Base-by-base conservation (phyloP, 2,888 invertebrate genomes). In the Hemicrepidius hirtus region DNA sequence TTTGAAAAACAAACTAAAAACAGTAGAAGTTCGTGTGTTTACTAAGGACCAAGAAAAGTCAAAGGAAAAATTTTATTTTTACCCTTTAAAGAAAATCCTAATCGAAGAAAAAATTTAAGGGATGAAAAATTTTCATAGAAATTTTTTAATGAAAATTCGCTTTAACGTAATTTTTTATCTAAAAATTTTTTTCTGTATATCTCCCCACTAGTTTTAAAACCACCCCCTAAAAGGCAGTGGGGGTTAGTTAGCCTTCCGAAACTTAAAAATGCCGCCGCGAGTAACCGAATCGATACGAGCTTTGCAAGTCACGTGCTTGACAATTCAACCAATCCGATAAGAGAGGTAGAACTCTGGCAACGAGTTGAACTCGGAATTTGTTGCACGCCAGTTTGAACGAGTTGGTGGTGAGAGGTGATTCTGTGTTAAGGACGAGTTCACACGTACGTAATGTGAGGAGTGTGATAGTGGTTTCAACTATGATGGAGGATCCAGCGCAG, bases 251-350 rank as follows among this genome's bases (percentile, higher is more conserved):
- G 67, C 82, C 84, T 82, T 82, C 82, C 82, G 82, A 86, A 92
- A 92, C 90, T 92, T 92, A 92, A 92, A 92, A 93, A 92, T 92
- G 92, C 92, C 92, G 92, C 92, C 92, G 92, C 91, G 89, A 89
- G 90, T 90, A 89, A 90, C 91, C 91, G 92, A 92, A 93, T 92
- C 92, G 91, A 93, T 92, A 92, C 90, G 90, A 90, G 89, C 83
- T 84, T 84, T 81, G 80, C 77, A 73, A 78, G 88, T 91, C 92
- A 92, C 92, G 92, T 91, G 91, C 83, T 81, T 87, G 77, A 80
- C 79, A 72, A 75, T 18, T 13, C 41, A 9, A 53, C 68, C 72
- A 71, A 75, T 71, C n/a, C 16, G 24, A 57, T 20, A 20, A 41
- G 21, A 44, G 72, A 67, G 72, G 72, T 62, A 59, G 72, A 65